Conservation (phyloP, 2,888 invertebrate species). For the Pyrochroa serraticornis region DNA sequence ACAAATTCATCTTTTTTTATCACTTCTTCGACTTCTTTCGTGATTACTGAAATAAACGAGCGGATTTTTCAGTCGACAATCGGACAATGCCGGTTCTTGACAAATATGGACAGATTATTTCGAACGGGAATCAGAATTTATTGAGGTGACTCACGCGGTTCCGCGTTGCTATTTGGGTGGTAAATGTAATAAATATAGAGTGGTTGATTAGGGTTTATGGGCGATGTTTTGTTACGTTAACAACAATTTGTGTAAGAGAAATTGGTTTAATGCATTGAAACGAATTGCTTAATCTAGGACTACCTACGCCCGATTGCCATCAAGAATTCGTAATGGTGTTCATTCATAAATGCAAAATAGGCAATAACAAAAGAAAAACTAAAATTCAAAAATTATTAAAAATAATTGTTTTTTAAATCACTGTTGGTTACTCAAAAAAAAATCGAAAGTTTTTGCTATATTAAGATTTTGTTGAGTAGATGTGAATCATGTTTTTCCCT, state of each 20-base stretch:
- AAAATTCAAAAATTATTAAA: background rate
- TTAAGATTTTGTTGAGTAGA: slow-evolving; percentile 7
- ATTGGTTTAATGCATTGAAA: background rate
- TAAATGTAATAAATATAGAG: background rate
- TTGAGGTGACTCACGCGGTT: slow-evolving; percentile 21
- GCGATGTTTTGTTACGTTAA: background rate
- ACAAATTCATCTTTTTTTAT: slow-evolving; percentile 62
- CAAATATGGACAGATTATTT: slow-evolving; percentile 40
- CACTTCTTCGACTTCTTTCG: slow-evolving; percentile 59
- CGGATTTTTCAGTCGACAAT: slow-evolving; percentile 12
- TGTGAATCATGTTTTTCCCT: slow-evolving; percentile 36
- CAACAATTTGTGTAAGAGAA: background rate
- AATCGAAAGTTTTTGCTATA: background rate
- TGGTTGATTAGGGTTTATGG: background rate
- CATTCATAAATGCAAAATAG: background rate
- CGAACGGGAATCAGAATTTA: slow-evolving; percentile 35
- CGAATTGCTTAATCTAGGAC: slow-evolving; percentile 1
- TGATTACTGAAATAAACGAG: slow-evolving; percentile 56
- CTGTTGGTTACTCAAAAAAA: background rate
- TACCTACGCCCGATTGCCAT: background rate
- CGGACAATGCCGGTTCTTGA: slow-evolving; percentile 6
- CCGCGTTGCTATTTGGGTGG: slow-evolving; percentile 31
- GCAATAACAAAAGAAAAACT: background rate
- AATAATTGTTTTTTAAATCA: background rate
- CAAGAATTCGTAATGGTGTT: background rate